Conservation (phyloP, 2,888 invertebrate species). For the Caenorhabditis sp. region DNA sequence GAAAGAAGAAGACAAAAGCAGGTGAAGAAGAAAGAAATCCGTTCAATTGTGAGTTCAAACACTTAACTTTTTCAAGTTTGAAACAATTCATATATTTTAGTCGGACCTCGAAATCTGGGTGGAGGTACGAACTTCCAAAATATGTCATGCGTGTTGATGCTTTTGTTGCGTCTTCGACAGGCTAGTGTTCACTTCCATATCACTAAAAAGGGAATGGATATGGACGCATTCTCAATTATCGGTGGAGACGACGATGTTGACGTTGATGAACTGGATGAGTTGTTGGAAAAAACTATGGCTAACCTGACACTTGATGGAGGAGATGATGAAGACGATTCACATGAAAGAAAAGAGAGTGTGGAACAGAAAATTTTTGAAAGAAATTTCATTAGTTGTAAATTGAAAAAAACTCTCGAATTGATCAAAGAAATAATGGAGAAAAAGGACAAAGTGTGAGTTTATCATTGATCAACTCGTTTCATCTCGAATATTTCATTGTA, state of each 20-base stretch:
- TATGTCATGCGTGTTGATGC: conserved; percentile 75
- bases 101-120: conserved; percentile 35
- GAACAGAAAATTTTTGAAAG: conserved; percentile 46
- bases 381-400: conserved; percentile 27
- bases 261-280: conserved; percentile 14
- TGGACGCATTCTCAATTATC: conserved; percentile 61
- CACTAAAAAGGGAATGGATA: conserved; percentile 75
- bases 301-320: conserved; percentile 47
- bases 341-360: background rate
- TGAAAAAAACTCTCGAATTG: conserved; percentile 38
- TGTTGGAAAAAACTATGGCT: conserved; percentile 54
- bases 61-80: background rate
- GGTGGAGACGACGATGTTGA: conserved; percentile 44
- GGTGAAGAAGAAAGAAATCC: conserved; percentile 52
- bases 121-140: conserved; percentile 36
- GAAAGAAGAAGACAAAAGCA: conserved; percentile 16
- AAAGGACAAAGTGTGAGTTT: conserved; percentile 43
- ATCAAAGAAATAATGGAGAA: conserved; percentile 35
- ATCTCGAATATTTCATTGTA: conserved; percentile 22
- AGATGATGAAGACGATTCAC: conserved; percentile 16
- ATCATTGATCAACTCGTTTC: background rate
- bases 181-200: conserved; percentile 88
- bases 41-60: conserved; percentile 39
- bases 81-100: conserved; percentile 41
- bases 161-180: conserved; percentile 85